Evolutionary conservation across 2,797 vertebrate genomes (phyloP).

Genomic region (Lateolabrax maculatus): DNA sequence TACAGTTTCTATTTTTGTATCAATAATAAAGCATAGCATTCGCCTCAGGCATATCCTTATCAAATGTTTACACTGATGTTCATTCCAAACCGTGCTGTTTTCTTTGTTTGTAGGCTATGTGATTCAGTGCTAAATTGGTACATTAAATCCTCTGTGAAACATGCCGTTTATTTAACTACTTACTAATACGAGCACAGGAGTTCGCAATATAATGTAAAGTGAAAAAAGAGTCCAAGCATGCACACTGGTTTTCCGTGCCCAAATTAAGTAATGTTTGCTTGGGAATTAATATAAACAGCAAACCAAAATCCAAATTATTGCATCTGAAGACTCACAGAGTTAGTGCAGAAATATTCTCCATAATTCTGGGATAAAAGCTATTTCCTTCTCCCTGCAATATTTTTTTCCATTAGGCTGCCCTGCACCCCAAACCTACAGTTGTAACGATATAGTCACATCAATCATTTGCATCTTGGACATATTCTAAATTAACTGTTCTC

Average conservation of each 20-base stretch:
- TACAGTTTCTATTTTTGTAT: slow-evolving; percentile 72
- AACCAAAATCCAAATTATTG: slow-evolving; percentile 37
- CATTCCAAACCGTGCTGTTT: slow-evolving; percentile 69
- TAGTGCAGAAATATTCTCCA: slow-evolving; percentile 35
- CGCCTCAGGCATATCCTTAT: slow-evolving; percentile 80
- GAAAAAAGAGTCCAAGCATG: slow-evolving; percentile 25
- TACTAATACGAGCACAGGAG: slow-evolving; percentile 57
- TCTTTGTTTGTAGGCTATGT: slow-evolving; percentile 78
- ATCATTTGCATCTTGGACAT: slow-evolving; percentile 86
- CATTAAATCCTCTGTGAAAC: slow-evolving; percentile 80
- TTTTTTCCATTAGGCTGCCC: slow-evolving; percentile 55
- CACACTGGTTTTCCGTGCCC: neutral
- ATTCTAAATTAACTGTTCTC: slow-evolving; percentile 85
- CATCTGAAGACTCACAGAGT: slow-evolving; percentile 28
- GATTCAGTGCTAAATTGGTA: slow-evolving; percentile 80
- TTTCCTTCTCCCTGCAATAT: slow-evolving; percentile 45
- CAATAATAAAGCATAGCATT: slow-evolving; percentile 76
- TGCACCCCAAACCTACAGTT: slow-evolving; percentile 64
- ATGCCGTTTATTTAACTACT: slow-evolving; percentile 69
- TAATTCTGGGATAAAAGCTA: slow-evolving; percentile 58
- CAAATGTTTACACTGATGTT: slow-evolving; percentile 83
- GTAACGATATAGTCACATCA: slow-evolving; percentile 80
- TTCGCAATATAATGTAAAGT: slow-evolving; percentile 51
- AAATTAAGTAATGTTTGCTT: slow-evolving; percentile 53
- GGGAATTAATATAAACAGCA: slow-evolving; percentile 57